A percentile compares a stretch with the other conserved stretches of the same genome.
phyloP scores from a whole-genome alignment of 2,797 vertebrate species.

The Crypturellus tataupa region DNA sequence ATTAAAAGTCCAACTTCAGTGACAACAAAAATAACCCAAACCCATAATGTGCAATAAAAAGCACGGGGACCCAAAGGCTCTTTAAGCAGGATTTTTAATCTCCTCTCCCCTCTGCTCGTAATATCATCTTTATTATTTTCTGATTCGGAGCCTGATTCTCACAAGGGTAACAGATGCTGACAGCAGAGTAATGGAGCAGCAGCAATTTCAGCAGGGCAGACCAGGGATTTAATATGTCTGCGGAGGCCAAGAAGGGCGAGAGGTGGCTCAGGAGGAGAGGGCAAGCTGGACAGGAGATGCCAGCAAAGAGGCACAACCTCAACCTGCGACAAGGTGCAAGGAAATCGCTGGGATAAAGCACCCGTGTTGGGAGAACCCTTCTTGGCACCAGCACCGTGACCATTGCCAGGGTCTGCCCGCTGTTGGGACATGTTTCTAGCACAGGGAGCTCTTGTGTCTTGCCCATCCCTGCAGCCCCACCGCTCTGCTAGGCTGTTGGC shows the following conservation, averaged over 20 bases:
- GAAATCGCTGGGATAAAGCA: accelerated
- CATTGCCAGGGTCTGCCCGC: background rate
- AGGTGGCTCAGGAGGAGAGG: background rate
- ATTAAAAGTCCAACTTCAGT: slow-evolving; percentile 35
- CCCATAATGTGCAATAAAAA: slow-evolving; percentile 24
- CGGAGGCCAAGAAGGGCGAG: background rate
- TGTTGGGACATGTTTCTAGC: background rate
- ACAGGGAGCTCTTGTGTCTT: background rate
- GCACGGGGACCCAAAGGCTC: background rate
- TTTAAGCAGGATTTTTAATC: slow-evolving; percentile 70
- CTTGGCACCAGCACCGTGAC: accelerated
- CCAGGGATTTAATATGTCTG: slow-evolving; percentile 28
- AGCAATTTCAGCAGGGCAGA: slow-evolving; percentile 34
- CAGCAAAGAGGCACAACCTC: too few species aligned
- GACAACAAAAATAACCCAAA: slow-evolving; percentile 55
- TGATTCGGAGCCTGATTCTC: slow-evolving; percentile 70
- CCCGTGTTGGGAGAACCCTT: background rate
- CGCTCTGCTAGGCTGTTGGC: background rate
- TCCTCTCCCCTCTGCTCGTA: slow-evolving; percentile 61
- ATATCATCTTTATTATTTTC: slow-evolving; percentile 71
- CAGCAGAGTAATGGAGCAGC: slow-evolving; percentile 46
- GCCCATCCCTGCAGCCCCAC: background rate
- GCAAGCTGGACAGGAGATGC: background rate
- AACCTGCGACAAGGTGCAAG: background rate
- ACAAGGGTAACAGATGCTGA: slow-evolving; percentile 36